Evolutionary conservation across 2,797 vertebrate genomes (phyloP), one percentile per base, ranked within the genome.

Genomic region (Darevskia mixta): DNA sequence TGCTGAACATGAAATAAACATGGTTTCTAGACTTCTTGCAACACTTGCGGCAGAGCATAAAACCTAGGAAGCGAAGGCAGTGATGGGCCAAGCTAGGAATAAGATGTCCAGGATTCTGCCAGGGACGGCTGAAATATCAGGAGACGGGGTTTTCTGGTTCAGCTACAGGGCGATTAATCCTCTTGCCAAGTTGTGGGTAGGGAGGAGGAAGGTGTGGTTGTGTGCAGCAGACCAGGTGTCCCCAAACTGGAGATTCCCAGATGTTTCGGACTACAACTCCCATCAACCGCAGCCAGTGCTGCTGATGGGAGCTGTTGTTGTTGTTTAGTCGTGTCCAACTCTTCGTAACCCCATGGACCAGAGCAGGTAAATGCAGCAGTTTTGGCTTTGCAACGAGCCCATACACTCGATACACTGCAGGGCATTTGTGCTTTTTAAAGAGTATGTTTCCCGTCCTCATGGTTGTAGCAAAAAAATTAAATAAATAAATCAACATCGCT

Each of bases 51-150:
- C 49, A 11, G 7, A 73, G 23, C 20, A 49, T 76, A 86, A 76
- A 76, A 69, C 41, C 32, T 55, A 76, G 78, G 78, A 89, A 86
- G 72, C 45, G 25, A 86, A 55, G 32, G 49, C 58, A 76, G 71
- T 0, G 27, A 69, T 10, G 20, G 67, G 23, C 58, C 27, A 45
- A n/a, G 76, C 41, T 49, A 80, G 49, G 67, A 85, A 75, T 23
- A 20, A 3, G 18, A 38, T 80, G 61, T 41, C 45, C 35, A 38
- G 78, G 66, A 38, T 17, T 41, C 77, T 64, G 77, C 77, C 69
- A 85, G n/a, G 41, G 64, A 55, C 77, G 76, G 82, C 82, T 73
- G 55, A 85, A 85, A 85, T 77, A 78, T 38, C 81, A 83, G 45
- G 32, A 69, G 58, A 61, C 64, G 20, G n/a, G 49, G 79, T 49